Evolutionary conservation across 2,888 invertebrate species (phyloP), one percentile per base, ranked within the genome.

Genomic region (Dermolepida albohirtum): DNA sequence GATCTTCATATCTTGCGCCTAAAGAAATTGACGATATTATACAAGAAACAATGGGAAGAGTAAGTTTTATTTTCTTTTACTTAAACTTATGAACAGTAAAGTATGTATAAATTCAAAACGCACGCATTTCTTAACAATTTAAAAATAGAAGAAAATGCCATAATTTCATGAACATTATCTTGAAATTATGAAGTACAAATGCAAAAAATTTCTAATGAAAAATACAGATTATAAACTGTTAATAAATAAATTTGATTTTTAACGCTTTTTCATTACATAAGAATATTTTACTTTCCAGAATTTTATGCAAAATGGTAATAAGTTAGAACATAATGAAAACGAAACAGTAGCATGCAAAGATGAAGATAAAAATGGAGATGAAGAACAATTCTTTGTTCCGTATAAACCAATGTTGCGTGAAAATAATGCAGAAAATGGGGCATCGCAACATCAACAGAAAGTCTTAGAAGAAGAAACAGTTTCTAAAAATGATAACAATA

Each of bases 1-100:
- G 71, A 10, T 68, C 73, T 29, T 52, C 71, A 4, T 68, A 71
- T 54, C 67, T 76, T 14, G 71, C 74, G 0, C 66, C 70, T 11
- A 57, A 70, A 8, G 76, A 76, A 64, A 72, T 74, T 51, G 74
- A 74, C 66, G 73, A 71, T 34, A 73, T 75, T 44, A 74, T 75
- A 34, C 67, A 72, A 8, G 70, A 72, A 44, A 72, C 72, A 22
- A 50, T 74, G 14, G 43, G 66, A 34, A 59, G 65, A 64, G 74
- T 74, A 71, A 70, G 50, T 66, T 43, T 12, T 43, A 6, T 64
- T 8, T 51, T 12, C 16, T 50, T 12, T 22, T 63, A 34, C 2
- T 34, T 8, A 34, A 34, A 6, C 1, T 10, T 34, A 2, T n/a
- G n/a, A 34, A 34, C 2, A 5, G 6, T 6, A 34, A 34, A 34